A percentile compares a stretch with the other conserved stretches of the same genome.
Conservation (phyloP, 2,888 invertebrate species). For the Neuroscelio doddi region DNA sequence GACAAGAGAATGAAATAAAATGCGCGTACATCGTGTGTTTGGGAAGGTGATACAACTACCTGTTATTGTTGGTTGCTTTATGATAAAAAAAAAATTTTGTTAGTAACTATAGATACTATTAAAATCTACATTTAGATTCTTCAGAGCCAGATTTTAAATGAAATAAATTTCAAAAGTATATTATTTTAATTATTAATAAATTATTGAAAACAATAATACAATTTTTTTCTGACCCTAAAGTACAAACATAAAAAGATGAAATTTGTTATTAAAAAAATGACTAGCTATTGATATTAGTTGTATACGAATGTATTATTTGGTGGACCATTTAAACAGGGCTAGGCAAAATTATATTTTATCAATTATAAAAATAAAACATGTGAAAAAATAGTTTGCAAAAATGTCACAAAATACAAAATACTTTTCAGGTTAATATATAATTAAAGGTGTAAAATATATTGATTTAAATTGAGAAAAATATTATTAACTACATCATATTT, state of each 20-base stretch:
- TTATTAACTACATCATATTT: too few relatives aligned
- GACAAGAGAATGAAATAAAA: too few relatives aligned
- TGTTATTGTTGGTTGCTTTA: constrained; percentile 12
- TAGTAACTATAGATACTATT: constrained; percentile 28
- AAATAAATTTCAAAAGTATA: background rate
- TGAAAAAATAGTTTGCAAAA: too few relatives aligned
- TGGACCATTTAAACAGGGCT: constrained; percentile 53
- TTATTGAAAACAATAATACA: too few relatives aligned
- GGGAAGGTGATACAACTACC: constrained; percentile 27
- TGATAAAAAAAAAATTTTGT: constrained; percentile 1
- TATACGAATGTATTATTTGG: constrained; percentile 57
- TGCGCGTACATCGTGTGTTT: constrained; percentile 10
- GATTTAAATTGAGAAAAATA: too few relatives aligned
- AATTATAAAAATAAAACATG: background rate
- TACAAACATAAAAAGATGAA: too few relatives aligned
- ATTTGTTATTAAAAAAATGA: too few relatives aligned
- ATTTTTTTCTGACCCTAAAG: background rate
- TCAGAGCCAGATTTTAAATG: background rate
- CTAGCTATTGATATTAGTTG: constrained; percentile 12
- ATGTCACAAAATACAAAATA: too few relatives aligned
- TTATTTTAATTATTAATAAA: too few relatives aligned
- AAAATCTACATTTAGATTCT: constrained; percentile 20
- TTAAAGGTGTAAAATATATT: too few relatives aligned
- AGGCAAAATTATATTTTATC: too few relatives aligned
- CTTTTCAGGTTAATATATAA: too few relatives aligned